A percentile compares a stretch with the other conserved stretches of the same genome.
These are phyloP conservation scores for Sander vitreus DNA, from an alignment of 2,113 vertebrate genomes.

Conservation along the genomic window DNA sequence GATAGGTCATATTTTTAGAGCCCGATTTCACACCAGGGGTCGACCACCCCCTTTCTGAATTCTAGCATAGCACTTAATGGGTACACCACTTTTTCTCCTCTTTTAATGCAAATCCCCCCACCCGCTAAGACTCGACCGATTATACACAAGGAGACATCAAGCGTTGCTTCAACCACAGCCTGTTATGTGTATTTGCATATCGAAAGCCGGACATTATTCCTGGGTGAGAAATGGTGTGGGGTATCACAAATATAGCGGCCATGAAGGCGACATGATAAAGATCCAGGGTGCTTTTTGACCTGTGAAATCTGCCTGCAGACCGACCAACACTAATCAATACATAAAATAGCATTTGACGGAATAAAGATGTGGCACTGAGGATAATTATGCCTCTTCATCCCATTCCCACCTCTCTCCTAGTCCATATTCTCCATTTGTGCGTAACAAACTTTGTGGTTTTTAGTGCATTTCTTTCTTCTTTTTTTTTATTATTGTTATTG, in stretches of 20 bases:
- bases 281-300: not conserved
- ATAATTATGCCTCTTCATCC: not conserved
- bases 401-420: not conserved
- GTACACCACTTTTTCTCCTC: slow-evolving; percentile 36
- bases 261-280: not conserved
- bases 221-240: not conserved
- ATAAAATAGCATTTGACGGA: not conserved
- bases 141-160: slow-evolving; percentile 25
- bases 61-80: slow-evolving; percentile 43
- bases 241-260: not conserved
- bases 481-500: no score
- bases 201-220: slow-evolving; percentile 13
- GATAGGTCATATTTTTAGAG: slow-evolving; percentile 12
- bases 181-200: slow-evolving; percentile 43
- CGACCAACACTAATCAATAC: not conserved
- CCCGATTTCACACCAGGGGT: slow-evolving; percentile 18
- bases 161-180: slow-evolving; percentile 30
- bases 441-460: not conserved
- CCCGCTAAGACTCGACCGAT: slow-evolving; percentile 33
- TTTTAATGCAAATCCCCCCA: slow-evolving; percentile 72
- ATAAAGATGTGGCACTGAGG: not conserved
- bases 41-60: not conserved
- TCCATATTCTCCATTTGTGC: not conserved
- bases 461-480: not conserved
- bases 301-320: not conserved